Conservation (phyloP, 2,113 vertebrate genomes). For the Craseonycteris thonglongyai region DNA sequence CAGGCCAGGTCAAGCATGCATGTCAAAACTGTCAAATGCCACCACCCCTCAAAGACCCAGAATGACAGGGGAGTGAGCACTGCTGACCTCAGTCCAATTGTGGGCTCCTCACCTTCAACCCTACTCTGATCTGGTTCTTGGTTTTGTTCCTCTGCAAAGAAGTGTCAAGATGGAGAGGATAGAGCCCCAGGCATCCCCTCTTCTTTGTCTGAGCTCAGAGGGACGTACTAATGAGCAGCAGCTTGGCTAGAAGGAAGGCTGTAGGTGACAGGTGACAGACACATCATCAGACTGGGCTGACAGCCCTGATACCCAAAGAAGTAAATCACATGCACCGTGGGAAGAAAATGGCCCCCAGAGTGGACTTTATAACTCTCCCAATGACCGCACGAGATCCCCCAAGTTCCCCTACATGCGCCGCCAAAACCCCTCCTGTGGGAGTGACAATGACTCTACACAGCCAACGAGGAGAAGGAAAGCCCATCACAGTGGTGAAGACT, state of each 20-base stretch:
- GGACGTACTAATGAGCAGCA: background rate
- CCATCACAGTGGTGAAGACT: too few species aligned
- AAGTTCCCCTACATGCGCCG: slow-evolving; percentile 84
- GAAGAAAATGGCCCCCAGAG: too few species aligned
- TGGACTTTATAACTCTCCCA: slow-evolving; percentile 86
- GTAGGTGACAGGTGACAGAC: background rate
- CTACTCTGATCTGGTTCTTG: background rate
- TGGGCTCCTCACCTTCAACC: background rate
- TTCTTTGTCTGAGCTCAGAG: background rate
- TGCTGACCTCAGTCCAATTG: fast-evolving
- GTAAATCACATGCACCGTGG: too few species aligned
- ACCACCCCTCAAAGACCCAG: background rate
- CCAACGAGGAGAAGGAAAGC: slow-evolving; percentile 82
- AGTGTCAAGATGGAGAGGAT: background rate
- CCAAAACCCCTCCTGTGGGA: slow-evolving; percentile 84
- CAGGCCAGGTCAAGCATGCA: background rate
- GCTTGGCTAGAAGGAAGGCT: background rate
- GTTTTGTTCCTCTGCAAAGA: background rate
- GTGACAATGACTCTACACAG: slow-evolving; percentile 83
- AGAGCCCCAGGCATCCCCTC: background rate
- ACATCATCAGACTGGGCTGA: background rate
- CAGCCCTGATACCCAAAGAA: too few species aligned
- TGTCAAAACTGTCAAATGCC: slow-evolving; percentile 23
- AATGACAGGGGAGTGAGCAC: fast-evolving
- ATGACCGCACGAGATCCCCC: slow-evolving; percentile 85